Evolutionary conservation across 2,888 invertebrate genomes (phyloP).

Genomic region (Philereme transversata): DNA sequence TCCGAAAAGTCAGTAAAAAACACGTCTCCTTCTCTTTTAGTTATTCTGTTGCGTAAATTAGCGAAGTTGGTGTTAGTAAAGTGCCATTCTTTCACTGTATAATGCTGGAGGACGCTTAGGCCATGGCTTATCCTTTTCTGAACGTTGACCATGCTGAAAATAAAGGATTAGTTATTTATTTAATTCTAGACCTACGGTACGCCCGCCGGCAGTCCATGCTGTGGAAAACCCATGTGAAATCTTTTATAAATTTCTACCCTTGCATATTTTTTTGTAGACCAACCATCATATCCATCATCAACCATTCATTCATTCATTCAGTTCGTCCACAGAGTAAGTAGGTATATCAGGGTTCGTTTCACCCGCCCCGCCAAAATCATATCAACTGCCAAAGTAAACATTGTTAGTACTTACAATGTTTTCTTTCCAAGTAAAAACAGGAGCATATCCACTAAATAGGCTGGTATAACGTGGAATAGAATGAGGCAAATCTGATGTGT

Average conservation of each 20-base stretch:
- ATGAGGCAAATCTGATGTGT: slow-evolving; percentile 87
- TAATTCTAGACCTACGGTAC: too few relatives aligned
- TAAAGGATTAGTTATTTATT: neutral
- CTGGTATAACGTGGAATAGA: slow-evolving; percentile 89
- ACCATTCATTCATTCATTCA: too few relatives aligned
- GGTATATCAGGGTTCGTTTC: neutral
- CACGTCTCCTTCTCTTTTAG: slow-evolving; percentile 81
- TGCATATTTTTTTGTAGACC: neutral
- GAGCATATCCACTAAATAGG: slow-evolving; percentile 89
- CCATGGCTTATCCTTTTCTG: slow-evolving; percentile 86
- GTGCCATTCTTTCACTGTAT: slow-evolving; percentile 92
- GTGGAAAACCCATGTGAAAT: too few relatives aligned
- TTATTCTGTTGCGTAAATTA: slow-evolving; percentile 79
- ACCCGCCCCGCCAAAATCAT: neutral
- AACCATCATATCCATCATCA: neutral
- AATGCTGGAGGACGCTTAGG: slow-evolving; percentile 88
- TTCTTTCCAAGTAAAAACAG: slow-evolving; percentile 87
- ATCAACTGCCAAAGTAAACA: neutral
- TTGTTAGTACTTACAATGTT: slow-evolving; percentile 87
- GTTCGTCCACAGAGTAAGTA: neutral
- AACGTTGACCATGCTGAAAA: slow-evolving; percentile 84
- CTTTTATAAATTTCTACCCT: slow-evolving; percentile 6
- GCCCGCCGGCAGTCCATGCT: too few relatives aligned
- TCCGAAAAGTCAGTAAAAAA: slow-evolving; percentile 82
- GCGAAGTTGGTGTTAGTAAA: slow-evolving; percentile 87